These are phyloP conservation scores for Pediacus dermestoides DNA, from an alignment of 2,888 invertebrate species.

Conservation along the genomic window DNA sequence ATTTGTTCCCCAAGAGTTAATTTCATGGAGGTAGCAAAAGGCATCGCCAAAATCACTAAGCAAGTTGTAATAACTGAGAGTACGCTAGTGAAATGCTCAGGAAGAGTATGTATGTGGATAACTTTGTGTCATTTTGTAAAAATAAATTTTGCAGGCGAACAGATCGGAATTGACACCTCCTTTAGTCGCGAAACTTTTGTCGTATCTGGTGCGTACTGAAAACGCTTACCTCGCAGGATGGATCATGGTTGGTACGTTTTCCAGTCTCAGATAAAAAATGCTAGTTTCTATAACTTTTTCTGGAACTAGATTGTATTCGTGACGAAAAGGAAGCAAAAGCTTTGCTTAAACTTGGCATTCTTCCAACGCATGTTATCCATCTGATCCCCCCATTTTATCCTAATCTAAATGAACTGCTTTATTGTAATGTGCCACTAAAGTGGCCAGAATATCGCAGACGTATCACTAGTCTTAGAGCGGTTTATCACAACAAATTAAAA, in stretches of 20 bases:
- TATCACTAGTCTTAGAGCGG: slow-evolving; percentile 43
- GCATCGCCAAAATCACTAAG: slow-evolving; percentile 37
- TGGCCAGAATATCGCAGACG: slow-evolving; percentile 45
- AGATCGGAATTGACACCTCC: too few species aligned
- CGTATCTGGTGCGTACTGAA: slow-evolving; percentile 39
- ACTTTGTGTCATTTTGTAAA: neutral
- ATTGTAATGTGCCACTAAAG: slow-evolving; percentile 39
- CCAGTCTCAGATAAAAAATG: neutral
- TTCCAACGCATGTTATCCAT: slow-evolving; percentile 55
- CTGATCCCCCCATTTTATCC: slow-evolving; percentile 46
- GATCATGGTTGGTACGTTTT: slow-evolving; percentile 43
- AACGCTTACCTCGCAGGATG: slow-evolving; percentile 43
- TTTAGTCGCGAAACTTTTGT: slow-evolving; percentile 41
- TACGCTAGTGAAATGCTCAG: slow-evolving; percentile 6
- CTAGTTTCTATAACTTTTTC: neutral
- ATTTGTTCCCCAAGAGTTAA: slow-evolving; percentile 54
- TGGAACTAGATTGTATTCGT: slow-evolving; percentile 51
- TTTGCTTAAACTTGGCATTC: slow-evolving; percentile 49
- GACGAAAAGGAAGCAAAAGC: slow-evolving; percentile 49
- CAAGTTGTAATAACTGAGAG: slow-evolving; percentile 36
- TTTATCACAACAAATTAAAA: slow-evolving; percentile 39
- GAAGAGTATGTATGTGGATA: slow-evolving; percentile 4
- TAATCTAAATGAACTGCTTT: slow-evolving; percentile 39
- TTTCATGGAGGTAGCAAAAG: slow-evolving; percentile 37
- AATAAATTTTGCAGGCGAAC: too few species aligned